A percentile compares a stretch with the other conserved stretches of the same genome.
Conservation (phyloP, 2,888 invertebrate genomes). For the Gari tellinella region DNA sequence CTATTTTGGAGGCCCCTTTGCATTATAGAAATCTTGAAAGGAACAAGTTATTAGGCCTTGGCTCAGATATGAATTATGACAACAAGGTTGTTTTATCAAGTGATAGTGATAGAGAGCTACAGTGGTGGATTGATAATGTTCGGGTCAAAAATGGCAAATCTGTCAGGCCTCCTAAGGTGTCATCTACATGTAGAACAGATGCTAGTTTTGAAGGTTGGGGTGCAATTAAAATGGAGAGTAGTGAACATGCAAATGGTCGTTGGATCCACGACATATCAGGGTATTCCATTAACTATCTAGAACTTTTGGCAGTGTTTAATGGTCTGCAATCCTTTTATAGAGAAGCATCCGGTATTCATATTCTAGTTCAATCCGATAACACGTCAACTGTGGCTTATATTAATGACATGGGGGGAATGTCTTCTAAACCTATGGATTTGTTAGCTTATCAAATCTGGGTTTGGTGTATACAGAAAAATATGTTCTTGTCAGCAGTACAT, state of each 20-base stretch:
- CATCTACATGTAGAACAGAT: slow-evolving; percentile 19
- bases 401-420: slow-evolving; percentile 32
- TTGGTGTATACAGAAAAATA: slow-evolving; percentile 24
- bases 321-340: slow-evolving; percentile 6
- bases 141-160: slow-evolving; percentile 34
- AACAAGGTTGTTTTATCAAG: not conserved
- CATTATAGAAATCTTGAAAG: slow-evolving; percentile 38
- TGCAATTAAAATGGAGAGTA: not conserved
- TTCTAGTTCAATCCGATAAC: slow-evolving; percentile 25
- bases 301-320: slow-evolving; percentile 18
- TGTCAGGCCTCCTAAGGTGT: slow-evolving; percentile 7
- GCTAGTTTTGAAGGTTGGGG: slow-evolving; percentile 31
- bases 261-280: slow-evolving; percentile 18
- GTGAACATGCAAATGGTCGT: slow-evolving; percentile 18
- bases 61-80: slow-evolving; percentile 3
- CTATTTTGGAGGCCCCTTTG: slow-evolving; percentile 35
- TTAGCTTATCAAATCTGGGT: slow-evolving; percentile 21
- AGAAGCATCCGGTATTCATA: slow-evolving; percentile 2
- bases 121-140: slow-evolving; percentile 34
- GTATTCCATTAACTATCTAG: slow-evolving; percentile 25
- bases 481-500: slow-evolving; percentile 23
- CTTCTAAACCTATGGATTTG: slow-evolving; percentile 8
- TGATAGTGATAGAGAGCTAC: slow-evolving; percentile 10
- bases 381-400: slow-evolving; percentile 16
- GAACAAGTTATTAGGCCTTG: slow-evolving; percentile 25